Evolutionary conservation across 2,888 invertebrate genomes (phyloP), one percentile per base, ranked within the genome.

Genomic region (Lasioglossum calceatum): DNA sequence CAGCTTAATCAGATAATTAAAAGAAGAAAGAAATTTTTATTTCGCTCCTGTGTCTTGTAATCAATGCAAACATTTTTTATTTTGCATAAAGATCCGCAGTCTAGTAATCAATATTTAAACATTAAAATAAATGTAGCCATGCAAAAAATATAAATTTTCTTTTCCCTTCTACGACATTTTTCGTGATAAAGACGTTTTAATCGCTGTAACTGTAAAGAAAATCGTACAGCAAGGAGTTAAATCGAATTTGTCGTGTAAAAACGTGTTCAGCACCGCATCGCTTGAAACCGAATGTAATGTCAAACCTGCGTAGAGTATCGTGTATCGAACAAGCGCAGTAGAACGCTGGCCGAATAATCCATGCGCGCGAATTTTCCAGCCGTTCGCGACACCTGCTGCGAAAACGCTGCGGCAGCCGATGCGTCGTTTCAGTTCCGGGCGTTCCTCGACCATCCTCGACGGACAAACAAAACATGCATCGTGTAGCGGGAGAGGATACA

Each of bases 351-450:
- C 23, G 54, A 39, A 86, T 36, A 79, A 81, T 73, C 72, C 73
- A 86, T 81, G 84, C 84, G 86, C 83, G 75, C 76, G 27, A 87
- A 72, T 87, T 83, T 79, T 14, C 39, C 77, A 71, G 58, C 36
- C 42, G 70, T 81, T 78, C 82, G 90, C 92, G 92, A 92, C 93
- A 93, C 90, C 93, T 93, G 88, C 75, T 89, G 92, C 90, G 88
- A 89, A 80, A 89, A 86, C 80, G 81, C 23, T 84, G 91, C 87
- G 74, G 77, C 81, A 73, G 19, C 47, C 87, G 79, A 85, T 85
- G 86, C 86, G 89, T 88, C 92, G 90, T 92, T 90, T 90, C 91
- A 92, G 92, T 93, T 92, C 91, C 91, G 89, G 88, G 88, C 88
- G 92, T 92, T 92, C 90, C 92, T 88, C 90, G 87, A 88, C 89